Base-by-base conservation (phyloP, 2,888 invertebrate genomes). In the Erynnis tages region DNA sequence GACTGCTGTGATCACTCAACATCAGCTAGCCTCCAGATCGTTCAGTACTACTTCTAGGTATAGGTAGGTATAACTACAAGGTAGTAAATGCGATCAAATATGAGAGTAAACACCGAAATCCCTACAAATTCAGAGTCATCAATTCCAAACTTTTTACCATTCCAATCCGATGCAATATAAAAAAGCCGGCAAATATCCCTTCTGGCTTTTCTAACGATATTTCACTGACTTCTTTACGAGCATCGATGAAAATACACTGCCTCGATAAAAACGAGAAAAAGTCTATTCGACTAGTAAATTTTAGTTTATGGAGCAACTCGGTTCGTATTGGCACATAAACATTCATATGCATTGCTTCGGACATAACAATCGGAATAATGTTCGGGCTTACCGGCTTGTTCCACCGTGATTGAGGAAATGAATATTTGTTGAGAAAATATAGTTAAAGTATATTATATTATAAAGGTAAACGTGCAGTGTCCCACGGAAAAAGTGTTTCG, bases 271-370 rank as follows among this genome's bases (percentile, higher is more conserved):
- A 75, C 73, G 66, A 70, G 67, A 59, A 71, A 71, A 73, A 76
- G 60, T 67, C 69, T 65, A 69, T 56, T 58, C 49, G 68, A 71
- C 71, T 71, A 75, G 74, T 79, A 77, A 75, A 80, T 75, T 78
- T 77, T 76, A 76, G 73, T 81, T 82, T 78, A 79, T 74, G 62
- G 72, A 65, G 63, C 67, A 67, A 72, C 64, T 68, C 71, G 61
- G 61, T 66, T 67, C 66, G 67, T 79, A 79, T 81, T 77, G 78
- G 68, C 47, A 58, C 61, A 74, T 82, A 81, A 82, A 82, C 74
- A 76, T 74, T 75, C 71, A 74, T 73, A 73, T 73, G 71, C 69
- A 69, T 63, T 72, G 73, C 67, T 65, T 59, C 62, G 67, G 70
- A 67, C 70, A 71, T 73, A 69, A 60, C 75, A 73, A 74, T 76